A percentile compares a stretch with the other conserved stretches of the same genome.
Evolutionary conservation across 53 echinoderm and acorn worm genomes (phyloP).

Genomic region (Pentamera pediparva): DNA sequence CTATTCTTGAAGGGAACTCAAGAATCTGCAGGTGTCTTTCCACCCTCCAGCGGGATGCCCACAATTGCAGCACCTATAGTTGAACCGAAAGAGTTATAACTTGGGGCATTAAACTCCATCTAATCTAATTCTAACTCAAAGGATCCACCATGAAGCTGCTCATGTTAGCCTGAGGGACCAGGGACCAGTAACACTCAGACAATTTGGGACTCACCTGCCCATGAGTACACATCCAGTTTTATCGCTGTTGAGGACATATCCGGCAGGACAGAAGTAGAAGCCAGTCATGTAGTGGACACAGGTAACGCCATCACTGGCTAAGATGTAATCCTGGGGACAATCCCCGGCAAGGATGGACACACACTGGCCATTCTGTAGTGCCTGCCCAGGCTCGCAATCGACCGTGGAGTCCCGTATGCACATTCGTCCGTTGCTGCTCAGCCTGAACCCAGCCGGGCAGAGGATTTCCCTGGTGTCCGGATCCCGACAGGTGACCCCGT

Average conservation of each 20-base stretch:
- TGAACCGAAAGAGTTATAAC: too few relatives aligned
- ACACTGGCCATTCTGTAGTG: neutral
- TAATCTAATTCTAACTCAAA: too few relatives aligned
- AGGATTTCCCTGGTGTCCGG: neutral
- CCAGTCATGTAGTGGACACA: neutral
- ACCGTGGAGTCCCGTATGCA: neutral
- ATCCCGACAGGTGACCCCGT: slow-evolving; percentile 20
- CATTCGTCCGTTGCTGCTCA: slow-evolving; percentile 25
- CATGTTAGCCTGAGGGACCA: too few relatives aligned
- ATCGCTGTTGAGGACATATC: slow-evolving; percentile 12
- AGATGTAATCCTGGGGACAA: slow-evolving; percentile 27
- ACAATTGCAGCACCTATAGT: too few relatives aligned
- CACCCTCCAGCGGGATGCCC: too few relatives aligned
- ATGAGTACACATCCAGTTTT: neutral
- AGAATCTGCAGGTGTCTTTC: too few relatives aligned
- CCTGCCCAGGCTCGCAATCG: neutral
- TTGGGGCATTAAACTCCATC: too few relatives aligned
- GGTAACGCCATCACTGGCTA: slow-evolving; percentile 7
- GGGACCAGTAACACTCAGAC: too few relatives aligned
- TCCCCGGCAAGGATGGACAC: neutral
- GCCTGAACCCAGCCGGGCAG: slow-evolving; percentile 28
- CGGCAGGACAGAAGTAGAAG: slow-evolving; percentile 17
- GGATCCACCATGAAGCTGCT: too few relatives aligned
- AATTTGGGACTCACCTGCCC: too few relatives aligned
- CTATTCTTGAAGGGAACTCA: too few relatives aligned